phyloP scores from a whole-genome alignment of 2,888 invertebrate species.

The Caenorhabditis virilis region DNA sequence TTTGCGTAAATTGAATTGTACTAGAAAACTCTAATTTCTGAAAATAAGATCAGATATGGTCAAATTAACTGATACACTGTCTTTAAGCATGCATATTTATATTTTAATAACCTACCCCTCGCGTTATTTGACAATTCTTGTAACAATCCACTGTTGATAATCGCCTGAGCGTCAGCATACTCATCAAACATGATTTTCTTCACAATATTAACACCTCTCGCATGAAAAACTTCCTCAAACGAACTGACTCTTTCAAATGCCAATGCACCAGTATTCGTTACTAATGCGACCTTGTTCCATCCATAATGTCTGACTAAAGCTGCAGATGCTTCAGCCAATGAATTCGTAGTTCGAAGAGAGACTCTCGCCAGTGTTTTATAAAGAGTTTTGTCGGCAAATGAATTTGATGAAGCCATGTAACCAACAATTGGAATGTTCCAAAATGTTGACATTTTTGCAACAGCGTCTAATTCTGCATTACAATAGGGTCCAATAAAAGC shows the following conservation, averaged over 20 bases:
- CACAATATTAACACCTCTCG: constrained; percentile 49
- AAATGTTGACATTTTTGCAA: constrained; percentile 66
- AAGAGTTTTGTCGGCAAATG: constrained; percentile 64
- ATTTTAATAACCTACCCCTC: constrained; percentile 41
- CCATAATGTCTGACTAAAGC: constrained; percentile 63
- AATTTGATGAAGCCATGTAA: constrained; percentile 66
- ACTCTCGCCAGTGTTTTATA: constrained; percentile 66
- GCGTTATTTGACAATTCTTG: constrained; percentile 58
- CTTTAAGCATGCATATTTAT: neutral
- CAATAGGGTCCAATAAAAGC: constrained; percentile 68
- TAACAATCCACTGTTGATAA: constrained; percentile 56
- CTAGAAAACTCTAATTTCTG: neutral
- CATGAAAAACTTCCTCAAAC: constrained; percentile 66
- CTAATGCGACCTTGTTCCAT: constrained; percentile 63
- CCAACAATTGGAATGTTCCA: constrained; percentile 68
- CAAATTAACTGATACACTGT: too few species aligned
- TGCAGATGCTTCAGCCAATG: constrained; percentile 61
- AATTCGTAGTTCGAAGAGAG: constrained; percentile 65
- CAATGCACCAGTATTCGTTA: constrained; percentile 61
- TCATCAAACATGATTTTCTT: constrained; percentile 66
- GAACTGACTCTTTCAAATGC: constrained; percentile 62
- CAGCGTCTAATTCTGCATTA: constrained; percentile 65
- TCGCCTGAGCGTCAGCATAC: constrained; percentile 54
- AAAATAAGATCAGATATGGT: neutral
- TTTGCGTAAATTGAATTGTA: neutral